Conservation (phyloP, 1,140 invertebrate species). For the Temnothorax nylanderi region DNA sequence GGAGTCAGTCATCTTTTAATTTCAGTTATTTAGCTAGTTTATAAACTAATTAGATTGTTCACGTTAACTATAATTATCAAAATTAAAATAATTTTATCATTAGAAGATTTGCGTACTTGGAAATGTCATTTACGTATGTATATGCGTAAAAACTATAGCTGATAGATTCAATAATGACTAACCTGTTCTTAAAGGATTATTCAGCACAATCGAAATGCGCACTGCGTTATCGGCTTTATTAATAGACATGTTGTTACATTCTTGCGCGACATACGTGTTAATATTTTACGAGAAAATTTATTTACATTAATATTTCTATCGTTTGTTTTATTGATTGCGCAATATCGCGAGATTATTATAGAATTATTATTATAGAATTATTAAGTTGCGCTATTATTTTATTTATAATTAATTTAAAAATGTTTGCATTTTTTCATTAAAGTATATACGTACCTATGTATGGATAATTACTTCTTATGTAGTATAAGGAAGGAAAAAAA, state of each 20-base stretch:
- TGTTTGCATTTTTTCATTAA: neutral
- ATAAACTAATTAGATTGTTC: neutral
- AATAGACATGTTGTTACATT: neutral
- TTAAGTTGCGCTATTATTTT: neutral
- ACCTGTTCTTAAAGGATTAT: constrained; percentile 1
- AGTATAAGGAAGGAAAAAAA: constrained; percentile 76
- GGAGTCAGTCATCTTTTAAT: neutral
- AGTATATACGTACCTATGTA: neutral
- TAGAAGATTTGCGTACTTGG: neutral
- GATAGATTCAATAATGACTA: neutral
- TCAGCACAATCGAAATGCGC: neutral
- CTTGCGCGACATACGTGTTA: neutral
- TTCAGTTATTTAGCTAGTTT: neutral
- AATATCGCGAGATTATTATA: neutral
- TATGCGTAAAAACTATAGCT: neutral
- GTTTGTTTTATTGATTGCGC: neutral
- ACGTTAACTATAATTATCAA: neutral
- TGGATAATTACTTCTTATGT: neutral
- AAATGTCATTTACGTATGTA: neutral
- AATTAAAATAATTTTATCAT: constrained; percentile 3
- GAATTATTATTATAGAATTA: neutral
- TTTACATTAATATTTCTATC: constrained; percentile 1
- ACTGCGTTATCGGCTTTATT: constrained; percentile 7
- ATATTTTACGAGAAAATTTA: neutral
- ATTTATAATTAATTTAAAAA: neutral